Conservation (phyloP, 2,888 invertebrate species). For the Caenorhabditis angaria region DNA sequence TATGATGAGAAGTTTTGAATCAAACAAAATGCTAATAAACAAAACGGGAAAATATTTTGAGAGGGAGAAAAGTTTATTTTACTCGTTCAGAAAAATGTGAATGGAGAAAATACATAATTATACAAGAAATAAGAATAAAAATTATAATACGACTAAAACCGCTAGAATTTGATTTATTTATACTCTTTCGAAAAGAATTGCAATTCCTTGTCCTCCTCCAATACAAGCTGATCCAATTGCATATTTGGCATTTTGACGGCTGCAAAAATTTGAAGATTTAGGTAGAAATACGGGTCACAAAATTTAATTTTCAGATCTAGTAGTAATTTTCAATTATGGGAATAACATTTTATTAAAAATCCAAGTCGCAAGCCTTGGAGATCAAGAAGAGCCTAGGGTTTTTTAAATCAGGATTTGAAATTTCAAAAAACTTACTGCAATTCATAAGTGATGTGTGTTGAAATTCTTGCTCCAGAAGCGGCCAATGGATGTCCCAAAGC, state of each 20-base stretch:
- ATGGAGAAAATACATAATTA: constrained; percentile 24
- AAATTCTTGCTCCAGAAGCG: constrained; percentile 68
- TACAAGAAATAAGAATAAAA: constrained; percentile 13
- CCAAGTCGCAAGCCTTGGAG: too few species aligned
- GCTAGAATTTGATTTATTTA: constrained; percentile 20
- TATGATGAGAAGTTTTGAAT: background rate
- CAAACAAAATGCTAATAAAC: constrained; percentile 5
- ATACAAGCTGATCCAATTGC: constrained; percentile 93
- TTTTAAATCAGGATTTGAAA: background rate
- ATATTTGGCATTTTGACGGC: constrained; percentile 59
- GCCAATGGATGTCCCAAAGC: constrained; percentile 70
- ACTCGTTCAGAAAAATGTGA: background rate
- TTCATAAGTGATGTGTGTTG: constrained; percentile 67
- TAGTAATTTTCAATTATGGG: background rate
- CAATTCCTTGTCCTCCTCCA: constrained; percentile 98
- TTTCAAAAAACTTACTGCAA: constrained; percentile 50
- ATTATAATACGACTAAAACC: constrained; percentile 10
- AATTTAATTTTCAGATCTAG: background rate
- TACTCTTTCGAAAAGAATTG: constrained; percentile 82
- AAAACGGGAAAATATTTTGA: background rate
- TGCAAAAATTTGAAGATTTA: constrained; percentile 27
- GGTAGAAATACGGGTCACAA: background rate
- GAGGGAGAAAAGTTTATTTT: background rate
- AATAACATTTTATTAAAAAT: too few species aligned
- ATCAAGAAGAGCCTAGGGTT: too few species aligned